phyloP scores from a whole-genome alignment of 2,888 invertebrate species.

The Brenthis daphne region DNA sequence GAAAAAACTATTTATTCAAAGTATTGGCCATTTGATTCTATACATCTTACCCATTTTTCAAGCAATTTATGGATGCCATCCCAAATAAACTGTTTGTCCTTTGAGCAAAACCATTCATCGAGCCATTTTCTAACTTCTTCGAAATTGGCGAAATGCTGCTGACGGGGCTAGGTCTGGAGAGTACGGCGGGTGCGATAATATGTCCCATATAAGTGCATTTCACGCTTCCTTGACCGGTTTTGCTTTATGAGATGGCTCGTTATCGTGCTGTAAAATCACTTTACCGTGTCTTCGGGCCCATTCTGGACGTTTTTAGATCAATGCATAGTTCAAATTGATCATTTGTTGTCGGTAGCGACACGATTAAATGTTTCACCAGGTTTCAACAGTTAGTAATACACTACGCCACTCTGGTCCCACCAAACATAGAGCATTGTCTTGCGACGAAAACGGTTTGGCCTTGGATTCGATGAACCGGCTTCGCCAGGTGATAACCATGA shows the following conservation, averaged over 20 bases:
- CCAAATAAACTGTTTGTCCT: slow-evolving; percentile 15
- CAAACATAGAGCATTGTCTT: slow-evolving; percentile 26
- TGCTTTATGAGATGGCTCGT: too few relatives aligned
- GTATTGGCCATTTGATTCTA: too few relatives aligned
- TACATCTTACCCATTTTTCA: too few relatives aligned
- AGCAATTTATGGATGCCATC: background rate
- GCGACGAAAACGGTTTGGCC: slow-evolving; percentile 27
- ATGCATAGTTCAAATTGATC: slow-evolving; percentile 32
- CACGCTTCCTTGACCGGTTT: too few relatives aligned
- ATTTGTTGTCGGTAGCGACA: slow-evolving; percentile 35
- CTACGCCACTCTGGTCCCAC: slow-evolving; percentile 19
- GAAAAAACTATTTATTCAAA: too few relatives aligned
- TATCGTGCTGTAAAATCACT: slow-evolving; percentile 20
- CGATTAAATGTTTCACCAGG: background rate
- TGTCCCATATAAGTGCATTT: too few relatives aligned
- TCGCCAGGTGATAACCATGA: slow-evolving; percentile 26
- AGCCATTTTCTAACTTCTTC: slow-evolving; percentile 25
- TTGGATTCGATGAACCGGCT: slow-evolving; percentile 26
- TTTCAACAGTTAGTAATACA: too few relatives aligned
- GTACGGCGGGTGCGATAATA: background rate
- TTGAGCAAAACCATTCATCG: slow-evolving; percentile 14
- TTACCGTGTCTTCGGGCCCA: slow-evolving; percentile 33
- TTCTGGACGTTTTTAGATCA: slow-evolving; percentile 36
- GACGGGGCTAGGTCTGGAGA: slow-evolving; percentile 24
- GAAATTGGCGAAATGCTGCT: slow-evolving; percentile 11